These are phyloP conservation scores for Hirtodrosophila duncani DNA, from an alignment of 2,888 invertebrate species.

Conservation along the genomic window DNA sequence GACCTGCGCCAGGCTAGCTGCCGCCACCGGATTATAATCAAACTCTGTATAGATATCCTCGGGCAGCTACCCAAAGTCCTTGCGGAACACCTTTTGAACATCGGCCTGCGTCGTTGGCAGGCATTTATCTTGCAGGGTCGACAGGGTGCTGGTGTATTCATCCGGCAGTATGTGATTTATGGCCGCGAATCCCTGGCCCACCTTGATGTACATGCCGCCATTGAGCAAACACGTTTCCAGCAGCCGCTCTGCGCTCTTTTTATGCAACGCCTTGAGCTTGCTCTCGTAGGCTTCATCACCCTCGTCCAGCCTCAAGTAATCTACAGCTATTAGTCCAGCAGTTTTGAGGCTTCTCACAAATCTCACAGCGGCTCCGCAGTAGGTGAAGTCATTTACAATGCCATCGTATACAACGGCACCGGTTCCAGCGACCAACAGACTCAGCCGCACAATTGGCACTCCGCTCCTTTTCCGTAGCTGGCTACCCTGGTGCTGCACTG, in stretches of 20 bases:
- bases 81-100: slow-evolving; percentile 82
- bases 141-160: slow-evolving; percentile 83
- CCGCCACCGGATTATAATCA: slow-evolving; percentile 84
- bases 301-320: slow-evolving; percentile 62
- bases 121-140: slow-evolving; percentile 81
- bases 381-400: slow-evolving; percentile 72
- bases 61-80: slow-evolving; percentile 84
- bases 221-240: slow-evolving; percentile 84
- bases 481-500: not conserved
- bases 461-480: not conserved
- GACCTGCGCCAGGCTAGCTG: slow-evolving; percentile 89
- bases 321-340: slow-evolving; percentile 80
- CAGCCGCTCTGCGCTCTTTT: slow-evolving; percentile 82
- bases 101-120: slow-evolving; percentile 80
- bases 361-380: slow-evolving; percentile 75
- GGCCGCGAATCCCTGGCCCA: slow-evolving; percentile 87
- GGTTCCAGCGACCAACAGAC: slow-evolving; percentile 28
- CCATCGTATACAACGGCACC: slow-evolving; percentile 68
- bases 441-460: slow-evolving; percentile 16
- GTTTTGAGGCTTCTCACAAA: slow-evolving; percentile 78
- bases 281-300: slow-evolving; percentile 79
- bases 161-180: slow-evolving; percentile 86
- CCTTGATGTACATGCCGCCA: slow-evolving; percentile 87
- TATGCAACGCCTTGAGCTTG: slow-evolving; percentile 79
- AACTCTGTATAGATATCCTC: slow-evolving; percentile 89